Evolutionary conservation across 64 coral and sea anemone species (phyloP).

Genomic region (Trachythela sp.): DNA sequence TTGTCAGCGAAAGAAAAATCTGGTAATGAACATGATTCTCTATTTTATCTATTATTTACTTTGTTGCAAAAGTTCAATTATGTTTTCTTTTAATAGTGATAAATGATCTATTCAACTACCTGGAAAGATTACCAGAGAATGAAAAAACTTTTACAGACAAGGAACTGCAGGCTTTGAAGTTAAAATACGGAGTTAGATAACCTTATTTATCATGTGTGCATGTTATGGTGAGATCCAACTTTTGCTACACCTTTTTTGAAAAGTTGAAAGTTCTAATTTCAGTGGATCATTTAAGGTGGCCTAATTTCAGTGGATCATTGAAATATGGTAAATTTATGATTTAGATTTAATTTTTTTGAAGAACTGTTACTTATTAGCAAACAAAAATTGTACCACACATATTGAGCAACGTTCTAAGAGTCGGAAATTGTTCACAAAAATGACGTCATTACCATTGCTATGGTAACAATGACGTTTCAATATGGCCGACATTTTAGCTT

Average conservation of each 20-base stretch:
- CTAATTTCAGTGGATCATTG: no score
- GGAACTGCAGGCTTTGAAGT: not conserved
- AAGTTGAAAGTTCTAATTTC: not conserved
- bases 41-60: not conserved
- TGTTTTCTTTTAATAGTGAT: not conserved
- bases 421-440: no score
- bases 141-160: not conserved
- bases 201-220: not conserved
- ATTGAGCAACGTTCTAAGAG: no score
- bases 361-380: no score
- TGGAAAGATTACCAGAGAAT: not conserved
- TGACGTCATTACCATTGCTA: no score
- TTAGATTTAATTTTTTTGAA: no score
- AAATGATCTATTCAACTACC: not conserved
- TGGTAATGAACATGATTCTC: conserved; percentile 44
- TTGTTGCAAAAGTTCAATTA: not conserved
- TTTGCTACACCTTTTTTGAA: not conserved
- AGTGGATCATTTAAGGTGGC: not conserved
- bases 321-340: no score
- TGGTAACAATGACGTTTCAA: no score
- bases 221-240: not conserved
- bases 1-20: conserved; percentile 65
- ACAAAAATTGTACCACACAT: no score
- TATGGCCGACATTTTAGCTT: no score
- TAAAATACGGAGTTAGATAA: not conserved